phyloP scores from a whole-genome alignment of 1,140 invertebrate species.

The Fragariocoptes setiger region DNA sequence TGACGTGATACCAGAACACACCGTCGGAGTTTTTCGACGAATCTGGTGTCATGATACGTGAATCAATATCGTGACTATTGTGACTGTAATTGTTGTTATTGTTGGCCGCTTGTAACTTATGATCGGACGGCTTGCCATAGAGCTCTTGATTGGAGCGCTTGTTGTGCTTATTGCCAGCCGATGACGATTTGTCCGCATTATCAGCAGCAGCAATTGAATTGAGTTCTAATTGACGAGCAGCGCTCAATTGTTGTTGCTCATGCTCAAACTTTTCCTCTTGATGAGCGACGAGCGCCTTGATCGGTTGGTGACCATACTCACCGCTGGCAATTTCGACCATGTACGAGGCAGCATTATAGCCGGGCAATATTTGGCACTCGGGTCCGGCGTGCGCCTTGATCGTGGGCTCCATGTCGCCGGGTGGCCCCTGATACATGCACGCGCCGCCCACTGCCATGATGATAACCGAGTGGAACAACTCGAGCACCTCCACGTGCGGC shows the following conservation, averaged over 20 bases:
- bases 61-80: not conserved
- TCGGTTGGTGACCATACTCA: not conserved
- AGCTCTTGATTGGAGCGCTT: not conserved
- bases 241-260: not conserved
- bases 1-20: not conserved
- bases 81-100: too few species aligned
- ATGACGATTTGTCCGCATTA: not conserved
- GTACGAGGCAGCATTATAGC: not conserved
- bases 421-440: constrained; percentile 14
- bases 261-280: not conserved
- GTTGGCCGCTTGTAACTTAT: not conserved
- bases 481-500: constrained; percentile 7
- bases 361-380: not conserved
- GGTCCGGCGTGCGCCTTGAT: not conserved
- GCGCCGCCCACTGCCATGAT: constrained; percentile 8
- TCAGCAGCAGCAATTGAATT: not conserved
- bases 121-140: not conserved
- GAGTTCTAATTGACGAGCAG: not conserved
- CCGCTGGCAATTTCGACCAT: not conserved
- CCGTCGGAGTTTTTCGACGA: not conserved
- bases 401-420: not conserved
- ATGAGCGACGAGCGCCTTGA: not conserved
- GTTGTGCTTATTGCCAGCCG: not conserved
- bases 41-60: not conserved
- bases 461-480: constrained; percentile 6